Base-by-base conservation (phyloP, 2,888 invertebrate genomes). In the Drosophila bunnanda region DNA sequence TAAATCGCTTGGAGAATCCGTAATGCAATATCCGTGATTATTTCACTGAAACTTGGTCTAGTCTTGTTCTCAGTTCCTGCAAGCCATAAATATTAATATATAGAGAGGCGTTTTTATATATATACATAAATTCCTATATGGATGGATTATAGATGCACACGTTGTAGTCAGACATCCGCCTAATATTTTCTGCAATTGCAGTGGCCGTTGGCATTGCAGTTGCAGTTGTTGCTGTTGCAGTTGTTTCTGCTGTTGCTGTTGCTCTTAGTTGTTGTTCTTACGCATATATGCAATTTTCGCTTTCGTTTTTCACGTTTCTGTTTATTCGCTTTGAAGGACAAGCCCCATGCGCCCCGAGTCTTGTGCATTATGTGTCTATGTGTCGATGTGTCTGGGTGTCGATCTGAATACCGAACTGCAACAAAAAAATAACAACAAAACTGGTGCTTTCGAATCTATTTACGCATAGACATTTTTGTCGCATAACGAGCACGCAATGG, bases 321-420 rank as follows among this genome's bases (percentile, higher is more conserved):
- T 78, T 81, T 77, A 88, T 87, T 75, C 76, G 59, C 68, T 86
- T 80, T 88, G 84, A 86, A 88, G 84, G 87, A 86, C 87, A 88
- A 81, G 74, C 85, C 77, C 73, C 84, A 69, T 84, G 12, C 20
- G 12, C 13, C 6, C 1, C 4, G 44, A 48, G 48, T 48, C 48
- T 48, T 48, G 48, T 48, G 48, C 30, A 30, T 30, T 30, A 70
- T 76, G 59, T 76, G 59, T 76, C 77, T 72, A 79, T 38, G 34
- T 73, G 46, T 70, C 56, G 61, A 57, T 73, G 68, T 77, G 82
- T 80, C 77, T 83, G 88, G 85, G 78, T 83, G 83, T 83, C 80
- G 83, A 83, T 85, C 83, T 88, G 88, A 85, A 85, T 88, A 82
- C 80, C 88, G 86, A 83, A 62, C 77, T 79, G 79, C 79, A 50